These are phyloP conservation scores for Luehdorfia chinensis DNA, from an alignment of 1,140 invertebrate genomes.

Conservation along the genomic window DNA sequence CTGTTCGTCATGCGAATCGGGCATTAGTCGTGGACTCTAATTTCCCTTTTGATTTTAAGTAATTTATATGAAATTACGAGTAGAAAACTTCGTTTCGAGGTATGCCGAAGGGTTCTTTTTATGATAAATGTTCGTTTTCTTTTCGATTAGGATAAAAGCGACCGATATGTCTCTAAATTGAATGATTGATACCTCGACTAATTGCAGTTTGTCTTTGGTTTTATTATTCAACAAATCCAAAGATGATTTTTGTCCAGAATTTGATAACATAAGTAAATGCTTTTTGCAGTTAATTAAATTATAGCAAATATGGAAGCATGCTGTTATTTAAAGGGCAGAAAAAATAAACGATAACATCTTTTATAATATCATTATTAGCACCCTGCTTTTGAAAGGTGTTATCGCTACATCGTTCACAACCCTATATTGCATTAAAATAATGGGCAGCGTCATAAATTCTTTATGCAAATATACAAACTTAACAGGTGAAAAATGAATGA, in stretches of 20 bases:
- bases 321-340: slow-evolving; percentile 19
- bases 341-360: slow-evolving; percentile 20
- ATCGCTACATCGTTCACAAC: slow-evolving; percentile 29
- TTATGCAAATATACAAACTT: slow-evolving; percentile 37
- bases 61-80: slow-evolving; percentile 67
- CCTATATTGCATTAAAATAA: slow-evolving; percentile 26
- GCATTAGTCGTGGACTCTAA: slow-evolving; percentile 54
- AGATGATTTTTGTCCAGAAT: no score
- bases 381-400: slow-evolving; percentile 30
- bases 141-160: slow-evolving; percentile 58
- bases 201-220: slow-evolving; percentile 11
- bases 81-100: slow-evolving; percentile 39
- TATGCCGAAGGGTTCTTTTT: slow-evolving; percentile 36
- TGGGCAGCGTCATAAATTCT: slow-evolving; percentile 30
- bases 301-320: no score
- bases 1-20: slow-evolving; percentile 56
- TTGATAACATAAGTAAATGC: no score
- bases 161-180: slow-evolving; percentile 43
- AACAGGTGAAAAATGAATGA: slow-evolving; percentile 26
- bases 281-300: no score
- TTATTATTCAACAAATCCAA: no score
- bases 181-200: slow-evolving; percentile 49
- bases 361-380: slow-evolving; percentile 48
- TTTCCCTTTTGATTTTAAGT: slow-evolving; percentile 71
- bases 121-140: slow-evolving; percentile 57